Base-by-base conservation (phyloP, 2,797 vertebrate genomes). In the Kryptolebias ocellatus region DNA sequence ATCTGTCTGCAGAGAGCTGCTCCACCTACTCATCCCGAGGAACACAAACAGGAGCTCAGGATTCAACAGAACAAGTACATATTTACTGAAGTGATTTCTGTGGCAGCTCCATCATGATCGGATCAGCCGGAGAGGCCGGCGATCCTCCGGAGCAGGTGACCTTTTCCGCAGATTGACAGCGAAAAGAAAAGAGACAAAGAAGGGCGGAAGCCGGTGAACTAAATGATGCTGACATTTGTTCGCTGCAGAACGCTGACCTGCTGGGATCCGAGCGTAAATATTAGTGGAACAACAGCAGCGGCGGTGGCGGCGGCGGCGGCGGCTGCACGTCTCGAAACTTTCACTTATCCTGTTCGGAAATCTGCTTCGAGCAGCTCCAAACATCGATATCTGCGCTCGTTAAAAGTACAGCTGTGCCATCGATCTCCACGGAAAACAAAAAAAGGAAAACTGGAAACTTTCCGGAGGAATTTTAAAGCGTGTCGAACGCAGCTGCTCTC, bases 71-170 rank as follows among this genome's bases (percentile, higher is more conserved):
- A 64, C 5, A 0, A 56, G 16, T 29, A 47, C 75, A 55, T 67
- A 65, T 72, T 77, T 66, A 52, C 71, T 49, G 70, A 78, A 42
- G 58, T 51, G 70, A 67, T 78, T 69, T 70, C 57, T 51, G 67
- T 50, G 69, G 76, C 63, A 67, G 76, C 64, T 70, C 58, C 20
- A 14, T 55, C 79, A 80, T 83, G 65, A 76, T 78, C 75, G 73
- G 65, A 76, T 85, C 74, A 80, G 54, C 62, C 53, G 0, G 24
- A 47, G 66, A 64, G 67, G 52, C 39, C 67, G 6, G 24, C 1
- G 60, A 72, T 78, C 70, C 72, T 86, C 46, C 74, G 49, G 87
- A 92, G 90, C 89, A 88, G 89, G 71, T 92, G 93, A 94, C 93
- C 92, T 94, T 95, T 94, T 73, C 73, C 77, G 78, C 73, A 28